Percentiles rank a stretch among this genome's conserved stretches.
Conservation (phyloP, 2,113 vertebrate genomes). For the Mobula birostris region DNA sequence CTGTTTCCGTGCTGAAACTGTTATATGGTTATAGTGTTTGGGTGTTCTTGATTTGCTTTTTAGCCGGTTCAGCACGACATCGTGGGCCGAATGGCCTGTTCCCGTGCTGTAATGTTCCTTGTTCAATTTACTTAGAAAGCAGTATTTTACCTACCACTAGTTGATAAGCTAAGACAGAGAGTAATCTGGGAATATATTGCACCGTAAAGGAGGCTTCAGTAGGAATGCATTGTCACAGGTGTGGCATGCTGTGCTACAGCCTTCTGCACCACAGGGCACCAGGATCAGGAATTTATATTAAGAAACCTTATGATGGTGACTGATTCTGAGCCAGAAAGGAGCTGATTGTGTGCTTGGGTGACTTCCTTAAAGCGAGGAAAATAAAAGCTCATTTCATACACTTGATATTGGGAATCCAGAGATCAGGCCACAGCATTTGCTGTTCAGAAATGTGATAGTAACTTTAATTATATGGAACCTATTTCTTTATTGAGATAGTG, state of each 20-base stretch:
- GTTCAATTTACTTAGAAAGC: background rate
- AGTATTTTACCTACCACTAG: background rate
- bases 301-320: background rate
- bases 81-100: too few species aligned
- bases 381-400: background rate
- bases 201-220: background rate
- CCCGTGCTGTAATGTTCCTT: too few species aligned
- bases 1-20: too few species aligned
- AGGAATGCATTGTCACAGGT: background rate
- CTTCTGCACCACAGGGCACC: background rate
- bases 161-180: background rate
- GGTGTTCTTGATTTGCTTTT: too few species aligned
- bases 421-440: background rate
- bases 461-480: background rate
- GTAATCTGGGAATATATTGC: background rate
- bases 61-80: too few species aligned
- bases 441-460: background rate
- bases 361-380: background rate
- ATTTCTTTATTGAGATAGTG: too few species aligned
- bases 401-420: background rate
- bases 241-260: background rate
- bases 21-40: too few species aligned
- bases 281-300: background rate
- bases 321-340: background rate
- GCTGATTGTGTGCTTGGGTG: background rate